Percentiles rank a stretch among this genome's conserved stretches.
These are phyloP conservation scores for Anguilla megastoma DNA, from an alignment of 2,797 vertebrate species.

Conservation along the genomic window DNA sequence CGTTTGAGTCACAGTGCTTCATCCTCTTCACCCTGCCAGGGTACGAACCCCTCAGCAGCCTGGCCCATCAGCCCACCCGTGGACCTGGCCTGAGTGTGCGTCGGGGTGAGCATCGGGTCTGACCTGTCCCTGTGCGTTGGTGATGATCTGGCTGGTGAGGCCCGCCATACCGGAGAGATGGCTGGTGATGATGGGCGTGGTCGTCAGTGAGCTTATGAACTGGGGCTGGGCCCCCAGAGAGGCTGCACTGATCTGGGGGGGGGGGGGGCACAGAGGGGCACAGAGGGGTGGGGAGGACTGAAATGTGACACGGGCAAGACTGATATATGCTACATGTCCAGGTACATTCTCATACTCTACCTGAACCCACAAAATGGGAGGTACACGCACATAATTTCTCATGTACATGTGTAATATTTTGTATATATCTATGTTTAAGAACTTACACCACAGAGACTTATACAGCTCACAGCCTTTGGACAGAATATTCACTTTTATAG, in stretches of 20 bases:
- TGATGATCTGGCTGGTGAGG: conserved; percentile 89
- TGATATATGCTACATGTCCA: background rate
- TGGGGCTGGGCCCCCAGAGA: conserved; percentile 87
- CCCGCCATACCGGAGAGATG: conserved; percentile 84
- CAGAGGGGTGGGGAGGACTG: too few relatives aligned
- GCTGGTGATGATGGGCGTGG: conserved; percentile 85
- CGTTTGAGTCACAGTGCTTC: background rate
- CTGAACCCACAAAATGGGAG: background rate
- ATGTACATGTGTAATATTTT: background rate
- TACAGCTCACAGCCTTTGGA: background rate
- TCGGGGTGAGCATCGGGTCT: background rate
- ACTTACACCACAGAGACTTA: background rate
- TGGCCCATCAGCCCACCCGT: background rate
- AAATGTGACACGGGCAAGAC: background rate
- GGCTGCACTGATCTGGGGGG: conserved; percentile 80
- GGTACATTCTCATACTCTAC: background rate
- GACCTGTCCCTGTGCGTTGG: conserved; percentile 92
- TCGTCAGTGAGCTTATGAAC: conserved; percentile 86
- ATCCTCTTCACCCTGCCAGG: background rate
- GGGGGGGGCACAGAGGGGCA: too few relatives aligned
- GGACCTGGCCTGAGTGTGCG: background rate
- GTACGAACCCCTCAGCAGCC: too few relatives aligned
- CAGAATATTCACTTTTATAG: background rate
- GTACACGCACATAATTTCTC: background rate
- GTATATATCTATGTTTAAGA: background rate